Percentiles rank a stretch among this genome's conserved stretches.
Conservation (phyloP, 92 coral and sea anemone species). For the Porites lobata region DNA sequence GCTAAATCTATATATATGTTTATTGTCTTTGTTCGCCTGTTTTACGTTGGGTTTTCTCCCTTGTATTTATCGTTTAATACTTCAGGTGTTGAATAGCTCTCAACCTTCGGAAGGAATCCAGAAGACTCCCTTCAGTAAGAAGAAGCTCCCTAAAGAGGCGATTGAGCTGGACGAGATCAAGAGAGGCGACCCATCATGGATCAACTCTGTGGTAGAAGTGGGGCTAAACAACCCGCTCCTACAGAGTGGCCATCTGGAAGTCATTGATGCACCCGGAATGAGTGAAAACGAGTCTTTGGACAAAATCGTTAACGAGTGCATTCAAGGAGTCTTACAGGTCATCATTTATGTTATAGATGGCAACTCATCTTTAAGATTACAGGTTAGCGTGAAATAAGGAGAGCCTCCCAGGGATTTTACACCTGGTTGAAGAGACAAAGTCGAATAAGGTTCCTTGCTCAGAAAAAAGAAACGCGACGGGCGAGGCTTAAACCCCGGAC, state of each 20-base stretch:
- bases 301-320: conserved; percentile 68
- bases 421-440: too few species aligned
- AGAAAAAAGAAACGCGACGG: too few species aligned
- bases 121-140: conserved; percentile 42
- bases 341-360: conserved; percentile 83
- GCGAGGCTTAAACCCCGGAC: too few species aligned
- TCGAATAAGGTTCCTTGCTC: neutral
- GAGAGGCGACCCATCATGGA: conserved; percentile 62
- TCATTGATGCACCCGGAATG: conserved; percentile 84
- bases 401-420: too few species aligned
- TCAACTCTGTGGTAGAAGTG: conserved; percentile 74
- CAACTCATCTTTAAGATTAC: conserved; percentile 70
- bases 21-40: too few species aligned
- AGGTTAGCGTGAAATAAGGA: conserved; percentile 41
- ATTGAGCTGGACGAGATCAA: conserved; percentile 68
- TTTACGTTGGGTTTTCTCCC: neutral
- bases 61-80: neutral
- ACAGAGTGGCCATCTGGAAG: conserved; percentile 74
- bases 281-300: conserved; percentile 80
- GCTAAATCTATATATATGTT: too few species aligned
- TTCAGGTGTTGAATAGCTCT: conserved; percentile 9
- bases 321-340: conserved; percentile 72
- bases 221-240: conserved; percentile 77
- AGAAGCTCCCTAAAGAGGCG: conserved; percentile 62
- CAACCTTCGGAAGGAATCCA: neutral